Evolutionary conservation across 2,797 vertebrate species (phyloP).

Genomic region (Cygnus olor): DNA sequence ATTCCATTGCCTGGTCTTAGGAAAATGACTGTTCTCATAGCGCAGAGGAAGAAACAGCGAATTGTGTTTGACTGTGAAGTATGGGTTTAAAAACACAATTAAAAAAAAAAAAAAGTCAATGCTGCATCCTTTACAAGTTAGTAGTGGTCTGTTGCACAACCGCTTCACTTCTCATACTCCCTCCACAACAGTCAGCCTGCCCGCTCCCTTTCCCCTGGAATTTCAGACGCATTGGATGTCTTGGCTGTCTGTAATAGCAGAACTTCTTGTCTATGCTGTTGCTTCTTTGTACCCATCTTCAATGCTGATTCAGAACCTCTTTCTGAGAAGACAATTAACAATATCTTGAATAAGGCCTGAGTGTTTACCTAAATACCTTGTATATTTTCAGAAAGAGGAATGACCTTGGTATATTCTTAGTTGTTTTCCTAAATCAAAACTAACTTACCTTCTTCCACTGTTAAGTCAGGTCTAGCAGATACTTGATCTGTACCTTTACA

Average conservation of each 20-base stretch:
- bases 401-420: background rate
- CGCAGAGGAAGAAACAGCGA: background rate
- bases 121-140: background rate
- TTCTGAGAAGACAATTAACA: background rate
- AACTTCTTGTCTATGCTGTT: background rate
- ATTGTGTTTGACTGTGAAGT: background rate
- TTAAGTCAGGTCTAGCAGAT: background rate
- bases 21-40: background rate
- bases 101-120: too few species aligned
- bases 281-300: background rate
- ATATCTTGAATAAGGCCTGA: background rate
- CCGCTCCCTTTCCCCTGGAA: background rate
- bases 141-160: background rate
- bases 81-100: background rate
- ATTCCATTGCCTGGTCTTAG: background rate
- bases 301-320: background rate
- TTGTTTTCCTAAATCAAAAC: background rate
- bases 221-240: background rate
- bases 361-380: background rate
- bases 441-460: accelerated
- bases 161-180: background rate
- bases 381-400: background rate
- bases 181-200: background rate
- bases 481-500: accelerated
- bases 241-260: background rate